A percentile compares a stretch with the other conserved stretches of the same genome.
These are phyloP conservation scores for Tiaroga cobitis DNA, from an alignment of 2,797 vertebrate genomes.

Conservation along the genomic window DNA sequence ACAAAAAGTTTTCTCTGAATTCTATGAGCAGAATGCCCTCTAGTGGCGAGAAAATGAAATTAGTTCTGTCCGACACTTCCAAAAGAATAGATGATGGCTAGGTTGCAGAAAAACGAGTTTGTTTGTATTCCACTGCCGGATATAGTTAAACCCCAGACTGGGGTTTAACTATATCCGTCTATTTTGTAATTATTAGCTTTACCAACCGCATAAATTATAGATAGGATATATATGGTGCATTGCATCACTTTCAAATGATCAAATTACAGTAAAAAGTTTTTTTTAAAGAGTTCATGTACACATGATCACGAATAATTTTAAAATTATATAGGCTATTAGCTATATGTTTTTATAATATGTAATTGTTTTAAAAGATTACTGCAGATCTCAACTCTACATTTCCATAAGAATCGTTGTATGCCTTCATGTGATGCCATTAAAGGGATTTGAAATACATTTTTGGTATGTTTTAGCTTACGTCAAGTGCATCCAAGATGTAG, in stretches of 20 bases:
- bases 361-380: not conserved
- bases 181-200: not conserved
- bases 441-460: too few relatives aligned
- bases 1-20: not conserved
- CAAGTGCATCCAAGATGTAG: too few relatives aligned
- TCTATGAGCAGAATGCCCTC: constrained; percentile 16
- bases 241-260: too few relatives aligned
- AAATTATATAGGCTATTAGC: too few relatives aligned
- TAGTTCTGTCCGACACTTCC: not conserved
- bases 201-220: not conserved
- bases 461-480: too few relatives aligned
- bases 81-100: not conserved
- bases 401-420: not conserved
- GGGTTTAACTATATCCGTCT: too few relatives aligned
- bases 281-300: not conserved
- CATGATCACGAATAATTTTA: not conserved
- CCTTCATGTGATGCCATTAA: not conserved
- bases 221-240: not conserved
- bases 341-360: not conserved
- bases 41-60: not conserved
- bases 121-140: not conserved
- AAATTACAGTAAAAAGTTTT: not conserved
- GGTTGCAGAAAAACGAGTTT: not conserved
- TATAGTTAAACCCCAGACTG: too few relatives aligned
- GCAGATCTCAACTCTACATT: not conserved